These are phyloP conservation scores for Rhombomys opimus DNA, from an alignment of 2,113 vertebrate genomes.

Conservation along the genomic window DNA sequence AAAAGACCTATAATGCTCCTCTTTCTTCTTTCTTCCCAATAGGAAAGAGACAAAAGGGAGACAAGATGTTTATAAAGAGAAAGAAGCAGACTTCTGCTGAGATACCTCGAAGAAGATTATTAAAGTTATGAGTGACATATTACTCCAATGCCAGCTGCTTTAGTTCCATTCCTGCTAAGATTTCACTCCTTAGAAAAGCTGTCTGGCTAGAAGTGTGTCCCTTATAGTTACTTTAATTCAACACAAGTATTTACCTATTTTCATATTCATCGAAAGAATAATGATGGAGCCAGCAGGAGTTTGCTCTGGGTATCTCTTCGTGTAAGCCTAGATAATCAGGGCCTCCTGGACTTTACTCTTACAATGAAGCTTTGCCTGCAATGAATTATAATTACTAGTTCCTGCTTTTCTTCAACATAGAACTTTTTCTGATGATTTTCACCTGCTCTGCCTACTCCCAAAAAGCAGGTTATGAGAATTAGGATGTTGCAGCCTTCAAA, in stretches of 20 bases:
- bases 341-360: not conserved
- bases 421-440: not conserved
- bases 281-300: not conserved
- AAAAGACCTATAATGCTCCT: not conserved
- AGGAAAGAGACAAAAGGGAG: not conserved
- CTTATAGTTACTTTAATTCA: conserved; percentile 8
- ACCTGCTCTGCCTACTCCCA: not conserved
- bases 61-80: conserved; percentile 32
- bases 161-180: conserved; percentile 24
- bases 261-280: not conserved
- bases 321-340: conserved; percentile 19
- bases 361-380: not conserved
- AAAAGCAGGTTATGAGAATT: not conserved
- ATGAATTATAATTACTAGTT: not conserved
- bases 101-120: not conserved
- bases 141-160: conserved; percentile 31
- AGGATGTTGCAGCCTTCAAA: not conserved
- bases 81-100: not conserved
- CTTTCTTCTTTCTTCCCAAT: not conserved
- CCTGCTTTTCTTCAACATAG: conserved; percentile 12
- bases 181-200: not conserved
- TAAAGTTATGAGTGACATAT: not conserved
- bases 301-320: conserved; percentile 21
- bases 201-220: not conserved
- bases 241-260: not conserved